Percentiles rank a stretch among this genome's conserved stretches.
Evolutionary conservation across 1,140 invertebrate species (phyloP).

Genomic region (Lucilia cuprina): DNA sequence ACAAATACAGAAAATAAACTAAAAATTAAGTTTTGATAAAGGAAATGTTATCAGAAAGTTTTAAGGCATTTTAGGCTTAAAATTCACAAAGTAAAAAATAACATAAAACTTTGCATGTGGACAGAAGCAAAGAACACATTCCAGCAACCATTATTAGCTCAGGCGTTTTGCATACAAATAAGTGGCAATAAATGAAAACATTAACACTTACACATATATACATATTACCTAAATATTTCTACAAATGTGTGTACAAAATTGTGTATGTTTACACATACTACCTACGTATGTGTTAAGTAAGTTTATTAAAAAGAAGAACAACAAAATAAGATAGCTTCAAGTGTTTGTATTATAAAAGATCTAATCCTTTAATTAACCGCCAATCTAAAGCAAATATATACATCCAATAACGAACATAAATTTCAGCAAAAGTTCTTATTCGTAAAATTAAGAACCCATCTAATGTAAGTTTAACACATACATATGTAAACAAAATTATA

Average conservation of each 20-base stretch:
- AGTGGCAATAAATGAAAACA: not conserved
- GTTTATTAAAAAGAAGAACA: too few species aligned
- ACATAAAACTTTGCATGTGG: not conserved
- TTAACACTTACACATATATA: not conserved
- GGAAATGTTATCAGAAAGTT: not conserved
- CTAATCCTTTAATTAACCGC: too few species aligned
- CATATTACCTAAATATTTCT: not conserved
- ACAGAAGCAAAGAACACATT: not conserved
- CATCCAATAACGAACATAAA: too few species aligned
- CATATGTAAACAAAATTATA: not conserved
- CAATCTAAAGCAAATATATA: too few species aligned
- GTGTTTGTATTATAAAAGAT: too few species aligned
- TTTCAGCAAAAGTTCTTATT: too few species aligned
- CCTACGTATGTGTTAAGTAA: not conserved
- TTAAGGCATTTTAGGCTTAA: not conserved
- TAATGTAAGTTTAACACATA: not conserved
- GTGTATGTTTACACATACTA: not conserved
- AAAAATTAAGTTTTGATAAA: not conserved
- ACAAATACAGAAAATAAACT: not conserved
- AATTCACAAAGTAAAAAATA: not conserved
- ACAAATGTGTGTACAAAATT: not conserved
- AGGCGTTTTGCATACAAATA: not conserved
- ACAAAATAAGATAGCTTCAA: too few species aligned
- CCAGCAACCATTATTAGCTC: not conserved
- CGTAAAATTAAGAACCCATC: too few species aligned